Evolutionary conservation across 2,888 invertebrate genomes (phyloP), one percentile per base, ranked within the genome.

Genomic region (Hydrotaea diabolus): DNA sequence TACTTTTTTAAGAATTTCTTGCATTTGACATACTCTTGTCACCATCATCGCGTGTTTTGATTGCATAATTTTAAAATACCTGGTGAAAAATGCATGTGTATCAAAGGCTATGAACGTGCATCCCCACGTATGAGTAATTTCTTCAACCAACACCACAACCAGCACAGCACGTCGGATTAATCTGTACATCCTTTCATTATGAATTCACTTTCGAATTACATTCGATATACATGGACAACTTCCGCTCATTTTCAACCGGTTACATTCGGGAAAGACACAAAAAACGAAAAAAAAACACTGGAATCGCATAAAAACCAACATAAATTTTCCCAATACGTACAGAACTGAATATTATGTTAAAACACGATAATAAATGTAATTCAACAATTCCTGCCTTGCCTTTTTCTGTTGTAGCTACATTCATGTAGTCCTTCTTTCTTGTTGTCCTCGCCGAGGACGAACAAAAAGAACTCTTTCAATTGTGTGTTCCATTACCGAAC

Each of bases 331-430:
- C 49, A n/a, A 7, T 36, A 57, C 19, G 11, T 2, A 57, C 55
- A 69, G n/a, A 21, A 11, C 43, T 69, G 69, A 23, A 43, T 73
- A 79, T 82, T 79, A 64, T 85, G 81, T 85, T 76, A 46, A 79
- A 85, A 85, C 85, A 85, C 59, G 76, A 82, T 85, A 85, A 85
- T 85, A 85, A 85, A 85, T 82, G 85, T 82, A 69, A 62, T 81
- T 76, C 76, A 73, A 83, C 55, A 64, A 77, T 71, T 74, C 46
- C 19, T 76, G 77, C 26, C 39, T 17, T 5, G 5, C 19, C 39
- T 53, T 46, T 46, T 57, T 53, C 31, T 49, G 43, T 31, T 73
- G 62, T 31, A 2, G 49, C 15, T 53, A 39, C 17, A 64, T 72
- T 64, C 43, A 55, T 77, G 17, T 31, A 39, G 0, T 53, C 13